Conservation (phyloP, 2,113 vertebrate species). For the Himantopus leucocephalus region DNA sequence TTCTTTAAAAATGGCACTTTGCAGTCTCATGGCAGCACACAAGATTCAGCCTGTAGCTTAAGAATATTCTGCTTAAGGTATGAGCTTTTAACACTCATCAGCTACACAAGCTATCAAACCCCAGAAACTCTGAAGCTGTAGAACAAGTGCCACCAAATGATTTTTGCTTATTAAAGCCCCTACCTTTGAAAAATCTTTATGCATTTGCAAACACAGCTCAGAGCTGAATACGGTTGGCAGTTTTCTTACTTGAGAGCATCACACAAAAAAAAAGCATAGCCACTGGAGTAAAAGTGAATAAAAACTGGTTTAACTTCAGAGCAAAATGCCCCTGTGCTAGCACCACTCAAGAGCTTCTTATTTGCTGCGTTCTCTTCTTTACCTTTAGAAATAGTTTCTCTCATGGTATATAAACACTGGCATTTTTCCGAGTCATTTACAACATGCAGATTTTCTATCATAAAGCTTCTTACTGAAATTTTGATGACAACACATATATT, state of each 20-base stretch:
- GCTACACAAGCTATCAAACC: not conserved
- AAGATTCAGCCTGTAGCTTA: not conserved
- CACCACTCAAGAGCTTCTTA: not conserved
- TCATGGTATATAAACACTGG: not conserved
- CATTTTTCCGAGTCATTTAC: not conserved
- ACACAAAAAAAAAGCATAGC: not conserved
- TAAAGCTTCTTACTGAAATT: not conserved
- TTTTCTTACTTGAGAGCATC: not conserved
- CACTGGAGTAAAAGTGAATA: not conserved
- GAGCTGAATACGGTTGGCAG: not conserved
- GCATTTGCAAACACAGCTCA: not conserved
- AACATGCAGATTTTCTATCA: not conserved
- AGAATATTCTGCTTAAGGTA: not conserved
- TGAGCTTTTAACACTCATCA: not conserved
- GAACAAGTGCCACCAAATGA: not conserved
- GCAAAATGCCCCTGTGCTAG: not conserved
- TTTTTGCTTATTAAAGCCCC: not conserved
- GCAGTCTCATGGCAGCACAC: not conserved
- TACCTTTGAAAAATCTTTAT: not conserved
- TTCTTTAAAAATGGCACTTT: not conserved
- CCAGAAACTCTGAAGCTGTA: not conserved
- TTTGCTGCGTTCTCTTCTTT: not conserved
- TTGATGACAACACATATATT: not conserved
- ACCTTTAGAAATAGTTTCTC: not conserved
- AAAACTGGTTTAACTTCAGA: not conserved